Evolutionary conservation across 1,140 invertebrate genomes (phyloP).

Genomic region (Cydia strobilella): DNA sequence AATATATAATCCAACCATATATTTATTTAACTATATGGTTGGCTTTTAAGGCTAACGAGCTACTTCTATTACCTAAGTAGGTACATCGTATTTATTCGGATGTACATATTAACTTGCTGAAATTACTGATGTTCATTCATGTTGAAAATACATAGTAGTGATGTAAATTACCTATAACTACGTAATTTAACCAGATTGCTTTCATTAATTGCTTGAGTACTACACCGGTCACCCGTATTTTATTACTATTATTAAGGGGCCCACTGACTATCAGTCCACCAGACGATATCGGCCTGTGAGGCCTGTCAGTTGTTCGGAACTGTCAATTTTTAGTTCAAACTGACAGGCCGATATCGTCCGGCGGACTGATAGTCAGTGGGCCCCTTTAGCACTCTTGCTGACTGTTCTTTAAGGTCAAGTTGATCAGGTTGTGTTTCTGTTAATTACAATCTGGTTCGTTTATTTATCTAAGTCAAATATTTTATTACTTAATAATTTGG

Average conservation of each 20-base stretch:
- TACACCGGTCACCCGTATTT: neutral
- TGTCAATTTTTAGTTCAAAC: no score
- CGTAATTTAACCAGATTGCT: neutral
- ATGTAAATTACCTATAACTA: neutral
- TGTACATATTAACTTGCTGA: neutral
- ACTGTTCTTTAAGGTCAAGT: neutral
- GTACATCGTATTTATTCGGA: neutral
- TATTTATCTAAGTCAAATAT: no score
- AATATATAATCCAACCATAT: neutral
- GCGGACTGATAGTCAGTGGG: no score
- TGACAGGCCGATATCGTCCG: no score
- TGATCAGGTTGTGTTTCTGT: neutral
- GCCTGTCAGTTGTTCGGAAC: no score
- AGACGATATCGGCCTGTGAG: no score
- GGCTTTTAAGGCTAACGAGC: no score
- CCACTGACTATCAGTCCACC: no score
- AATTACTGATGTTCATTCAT: neutral
- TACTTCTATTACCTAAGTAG: no score
- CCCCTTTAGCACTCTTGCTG: neutral
- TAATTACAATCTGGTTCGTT: neutral
- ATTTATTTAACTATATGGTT: no score
- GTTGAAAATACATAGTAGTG: neutral
- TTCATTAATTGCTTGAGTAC: conserved; percentile 4
- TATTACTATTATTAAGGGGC: neutral
- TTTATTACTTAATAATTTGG: no score